phyloP scores from a whole-genome alignment of 2,113 vertebrate species.

The Beaufortia kweichowensis region DNA sequence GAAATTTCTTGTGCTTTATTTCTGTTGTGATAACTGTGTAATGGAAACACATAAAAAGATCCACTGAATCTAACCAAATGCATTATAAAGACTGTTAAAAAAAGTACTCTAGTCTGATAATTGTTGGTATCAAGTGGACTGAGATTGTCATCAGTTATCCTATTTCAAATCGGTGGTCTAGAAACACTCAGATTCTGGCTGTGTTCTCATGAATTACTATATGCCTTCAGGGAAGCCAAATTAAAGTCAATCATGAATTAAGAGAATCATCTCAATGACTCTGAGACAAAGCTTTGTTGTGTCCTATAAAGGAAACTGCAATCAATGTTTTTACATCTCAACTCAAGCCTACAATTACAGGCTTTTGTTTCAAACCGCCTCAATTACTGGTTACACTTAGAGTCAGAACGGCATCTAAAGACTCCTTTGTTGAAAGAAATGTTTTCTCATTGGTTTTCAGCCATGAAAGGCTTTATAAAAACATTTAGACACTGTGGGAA shows the following conservation, averaged over 20 bases:
- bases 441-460: background rate
- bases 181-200: background rate
- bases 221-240: background rate
- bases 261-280: background rate
- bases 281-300: slow-evolving; percentile 37
- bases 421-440: slow-evolving; percentile 20
- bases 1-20: background rate
- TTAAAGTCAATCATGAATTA: slow-evolving; percentile 5
- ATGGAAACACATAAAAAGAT: background rate
- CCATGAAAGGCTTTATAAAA: slow-evolving; percentile 44
- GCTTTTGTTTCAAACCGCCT: slow-evolving; percentile 60
- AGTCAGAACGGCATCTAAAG: slow-evolving; percentile 28
- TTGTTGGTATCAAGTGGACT: background rate
- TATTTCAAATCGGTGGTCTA: slow-evolving; percentile 12
- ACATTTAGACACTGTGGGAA: background rate
- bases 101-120: background rate
- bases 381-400: slow-evolving; percentile 46
- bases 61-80: too few species aligned
- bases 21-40: background rate
- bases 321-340: slow-evolving; percentile 21
- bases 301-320: background rate
- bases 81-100: background rate
- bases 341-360: slow-evolving; percentile 56
- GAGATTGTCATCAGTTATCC: background rate
- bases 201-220: background rate